Evolutionary conservation across 2,888 invertebrate genomes (phyloP), one percentile per base, ranked within the genome.

Genomic region (Coleophora deauratella): DNA sequence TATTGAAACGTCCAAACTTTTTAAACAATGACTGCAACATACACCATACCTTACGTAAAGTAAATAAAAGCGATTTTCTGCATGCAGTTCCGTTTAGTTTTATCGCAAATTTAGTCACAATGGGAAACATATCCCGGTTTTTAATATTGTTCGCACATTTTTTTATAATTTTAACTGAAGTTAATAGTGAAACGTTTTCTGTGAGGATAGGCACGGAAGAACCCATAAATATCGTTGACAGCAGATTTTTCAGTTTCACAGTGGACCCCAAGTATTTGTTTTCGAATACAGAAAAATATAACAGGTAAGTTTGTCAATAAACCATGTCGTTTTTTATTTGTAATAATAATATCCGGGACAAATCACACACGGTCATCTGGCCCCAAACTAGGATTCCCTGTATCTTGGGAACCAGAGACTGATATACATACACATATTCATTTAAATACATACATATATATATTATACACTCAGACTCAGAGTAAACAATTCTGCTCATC

Each of bases 181-280:
- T 50, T 0, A 38, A 35, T 40, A 70, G 69, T 1, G 80, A 88
- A 37, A 87, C 89, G 9, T 80, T 88, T 15, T 70, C 70, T 39
- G 85, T 91, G 41, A 88, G 85, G 51, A 73, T 94, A 32, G 86
- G 87, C 46, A 86, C 88, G 0, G 90, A 90, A 50, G 88, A 87
- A 46, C 86, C 89, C 15, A 70, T 91, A 6, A 89, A 93, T 52
- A 64, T 88, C 44, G 89, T 93, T 1, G 91, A 90, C 56, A 90
- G 89, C 38, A 89, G 88, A 57, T 94, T 93, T 66, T 69, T 94
- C 10, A 93, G 93, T 69, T 88, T 93, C 49, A 89, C 91, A 0
- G 75, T 94, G 6, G 91, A 92, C 59, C 93, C 93, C 0, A 88
- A 88, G 39, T 85, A 90, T 59, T 63, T 93, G 43, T 86, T 84